Evolutionary conservation across 2,888 invertebrate species (phyloP), one percentile per base, ranked within the genome.

Genomic region (Amphimallon solstitiale): DNA sequence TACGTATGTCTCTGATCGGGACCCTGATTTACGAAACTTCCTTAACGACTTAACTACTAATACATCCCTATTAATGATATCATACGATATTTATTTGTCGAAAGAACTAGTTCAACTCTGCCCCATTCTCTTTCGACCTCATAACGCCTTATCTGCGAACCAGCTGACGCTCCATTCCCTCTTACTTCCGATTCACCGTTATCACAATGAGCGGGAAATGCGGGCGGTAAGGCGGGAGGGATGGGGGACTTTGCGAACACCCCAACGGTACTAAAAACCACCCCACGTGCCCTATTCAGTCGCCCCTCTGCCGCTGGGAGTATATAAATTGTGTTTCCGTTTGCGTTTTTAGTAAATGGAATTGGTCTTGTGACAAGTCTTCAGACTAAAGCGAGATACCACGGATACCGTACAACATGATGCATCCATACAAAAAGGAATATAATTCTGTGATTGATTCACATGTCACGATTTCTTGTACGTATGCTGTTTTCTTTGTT

Each of bases 91-190:
- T 29, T 29, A 29, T 29, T 5, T 5, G 29, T 7, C 9, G 29
- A 29, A 29, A 29, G 29, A 29, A 29, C 29, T 29, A 29, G 29
- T 29, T 29, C 29, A 7, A n/a, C 35, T 35, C 19, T 6, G 35
- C 17, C 52, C 35, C 37, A 37, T 37, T 37, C 35, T 10, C 3
- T 15, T 37, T 52, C 17, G 17, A 35, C 52, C 37, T 52, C 17
- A 19, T 17, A 37, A 35, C 59, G 38, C 23, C 63, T 63, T 63
- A 63, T 63, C 63, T 51, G 19, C 51, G 4, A 51, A 38, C 38
- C 63, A 63, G 63, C 63, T 63, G 63, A 52, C 52, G 63, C 63
- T 40, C 17, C 21, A 10, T n/a, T 23, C 45, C 56, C 46, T 35
- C 34, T 45, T 21, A 7, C 35, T 52, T 52, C 19, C 52, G 52